phyloP scores from a whole-genome alignment of 1,140 invertebrate genomes.

The Leptinotarsa texana region DNA sequence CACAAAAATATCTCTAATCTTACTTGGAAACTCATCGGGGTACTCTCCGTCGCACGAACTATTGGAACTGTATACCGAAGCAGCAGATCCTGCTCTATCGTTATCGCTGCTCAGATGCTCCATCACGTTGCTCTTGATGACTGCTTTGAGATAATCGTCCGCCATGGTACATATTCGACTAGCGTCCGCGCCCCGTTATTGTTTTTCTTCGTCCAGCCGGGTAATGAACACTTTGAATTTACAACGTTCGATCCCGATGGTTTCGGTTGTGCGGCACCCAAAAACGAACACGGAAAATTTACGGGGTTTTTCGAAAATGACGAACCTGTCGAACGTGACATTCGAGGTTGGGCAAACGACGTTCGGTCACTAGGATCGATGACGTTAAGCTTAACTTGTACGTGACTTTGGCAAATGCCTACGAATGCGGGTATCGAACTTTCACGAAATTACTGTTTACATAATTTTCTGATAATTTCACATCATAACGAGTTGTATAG shows the following conservation, averaged over 20 bases:
- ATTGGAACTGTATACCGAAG: neutral
- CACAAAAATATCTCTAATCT: neutral
- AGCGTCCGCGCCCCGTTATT: conserved; percentile 17
- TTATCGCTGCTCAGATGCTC: neutral
- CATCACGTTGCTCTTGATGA: conserved; percentile 37
- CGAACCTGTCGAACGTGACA: conserved; percentile 18
- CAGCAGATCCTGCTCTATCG: neutral
- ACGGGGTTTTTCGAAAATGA: conserved; percentile 14
- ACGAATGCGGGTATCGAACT: too few species aligned
- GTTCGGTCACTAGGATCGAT: neutral
- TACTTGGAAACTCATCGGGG: conserved; percentile 11
- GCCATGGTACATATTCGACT: conserved; percentile 31
- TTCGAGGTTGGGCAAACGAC: neutral
- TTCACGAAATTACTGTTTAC: too few species aligned
- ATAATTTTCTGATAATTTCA: too few species aligned
- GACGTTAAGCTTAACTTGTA: too few species aligned
- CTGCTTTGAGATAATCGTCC: conserved; percentile 37
- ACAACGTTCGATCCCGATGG: neutral
- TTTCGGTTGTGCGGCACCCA: neutral
- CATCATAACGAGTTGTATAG: too few species aligned
- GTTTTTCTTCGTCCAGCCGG: conserved; percentile 12
- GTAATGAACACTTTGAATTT: neutral
- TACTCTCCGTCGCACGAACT: conserved; percentile 12
- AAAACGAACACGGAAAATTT: conserved; percentile 13
- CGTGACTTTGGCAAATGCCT: too few species aligned